Evolutionary conservation across 1,140 invertebrate species (phyloP).

Genomic region (Polyergus mexicanus): DNA sequence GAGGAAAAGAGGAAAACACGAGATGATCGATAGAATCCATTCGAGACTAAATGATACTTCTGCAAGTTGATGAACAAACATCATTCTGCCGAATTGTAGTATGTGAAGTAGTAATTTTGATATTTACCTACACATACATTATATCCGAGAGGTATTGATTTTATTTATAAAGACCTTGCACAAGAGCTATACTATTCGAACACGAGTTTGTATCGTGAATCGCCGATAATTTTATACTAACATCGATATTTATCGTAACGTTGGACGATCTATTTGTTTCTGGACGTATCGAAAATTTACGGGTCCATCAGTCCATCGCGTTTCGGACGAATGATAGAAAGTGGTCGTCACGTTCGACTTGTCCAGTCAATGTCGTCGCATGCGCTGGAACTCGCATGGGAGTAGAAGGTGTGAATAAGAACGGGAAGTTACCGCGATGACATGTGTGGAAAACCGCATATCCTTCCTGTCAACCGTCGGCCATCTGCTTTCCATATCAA

Average conservation of each 20-base stretch:
- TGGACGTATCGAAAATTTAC: conserved; percentile 11
- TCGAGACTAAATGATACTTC: not conserved
- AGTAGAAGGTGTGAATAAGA: not conserved
- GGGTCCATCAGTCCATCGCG: not conserved
- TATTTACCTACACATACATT: not conserved
- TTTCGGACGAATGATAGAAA: conserved; percentile 36
- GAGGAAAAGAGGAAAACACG: not conserved
- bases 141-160: not conserved
- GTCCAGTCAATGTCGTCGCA: conserved; percentile 10
- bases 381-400: not conserved
- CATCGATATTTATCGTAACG: conserved; percentile 17
- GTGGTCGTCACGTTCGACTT: conserved; percentile 28
- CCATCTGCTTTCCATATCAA: conserved; percentile 75
- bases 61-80: not conserved
- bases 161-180: too few species aligned
- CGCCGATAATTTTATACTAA: conserved; percentile 12
- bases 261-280: not conserved
- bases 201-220: too few species aligned
- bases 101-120: not conserved
- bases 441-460: conserved; percentile 79
- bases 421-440: conserved; percentile 14
- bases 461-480: conserved; percentile 77
- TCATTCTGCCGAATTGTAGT: not conserved
- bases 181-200: too few species aligned
- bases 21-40: not conserved